Evolutionary conservation across 2,113 vertebrate genomes (phyloP), one percentile per base, ranked within the genome.

Genomic region (Tapirus terrestris): DNA sequence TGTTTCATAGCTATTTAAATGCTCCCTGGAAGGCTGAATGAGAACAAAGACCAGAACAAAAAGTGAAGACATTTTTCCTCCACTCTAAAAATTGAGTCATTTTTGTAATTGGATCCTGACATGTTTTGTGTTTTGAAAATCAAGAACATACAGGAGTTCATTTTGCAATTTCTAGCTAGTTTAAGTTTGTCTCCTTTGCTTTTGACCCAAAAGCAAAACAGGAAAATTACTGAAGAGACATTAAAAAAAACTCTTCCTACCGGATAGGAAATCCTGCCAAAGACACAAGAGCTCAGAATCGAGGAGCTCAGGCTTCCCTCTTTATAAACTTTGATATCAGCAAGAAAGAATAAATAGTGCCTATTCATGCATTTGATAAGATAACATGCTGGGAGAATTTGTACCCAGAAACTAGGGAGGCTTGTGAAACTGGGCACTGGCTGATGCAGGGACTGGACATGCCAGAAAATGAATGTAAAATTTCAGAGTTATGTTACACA

Each of bases 151-250:
- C 0, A 65, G 39, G 31, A 73, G 87, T 53, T 79, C 14, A 70
- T 80, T 94, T 73, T 83, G 51, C 87, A 82, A 89, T 90, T 87
- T 90, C 18, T 80, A 67, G 27, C 12, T 68, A 5, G 12, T 79
- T 95, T 86, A 83, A 86, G 45, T 67, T 81, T 76, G 61, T 92
- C 25, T 90, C 4, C 21, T 90, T 68, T 87, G 48, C 33, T 95
- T 97, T 95, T 82, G 21, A 90, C 27, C 27, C 18, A 56, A 88
- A 95, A 92, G 43, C 48, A 82, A 96, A 88, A 73, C 31, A 91
- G 43, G 48, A 89, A 94, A 86, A 53, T 82, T 92, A 70, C 60
- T 56, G 25, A 96, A 72, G 36, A 89, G 33, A 11, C 29, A 81
- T 80, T 27, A 17, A 83, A 58, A 95, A 60, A 63, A 33, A 61